phyloP scores from a whole-genome alignment of 1,140 invertebrate genomes.

The Copidosoma floridanum region DNA sequence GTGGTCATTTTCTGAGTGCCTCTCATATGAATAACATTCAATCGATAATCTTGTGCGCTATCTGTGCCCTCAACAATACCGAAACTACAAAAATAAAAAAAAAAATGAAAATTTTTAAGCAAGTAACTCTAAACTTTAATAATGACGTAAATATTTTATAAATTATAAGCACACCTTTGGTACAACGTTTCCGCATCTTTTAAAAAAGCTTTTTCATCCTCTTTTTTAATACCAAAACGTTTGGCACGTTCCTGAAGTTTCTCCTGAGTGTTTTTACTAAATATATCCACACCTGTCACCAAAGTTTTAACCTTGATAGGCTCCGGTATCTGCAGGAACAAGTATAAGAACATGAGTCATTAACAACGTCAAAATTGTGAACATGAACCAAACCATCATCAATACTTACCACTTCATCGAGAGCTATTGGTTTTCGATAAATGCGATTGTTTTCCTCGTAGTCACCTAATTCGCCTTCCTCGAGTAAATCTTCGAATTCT shows the following conservation, averaged over 20 bases:
- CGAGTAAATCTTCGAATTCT: constrained; percentile 21
- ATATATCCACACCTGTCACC: constrained; percentile 60
- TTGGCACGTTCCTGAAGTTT: constrained; percentile 69
- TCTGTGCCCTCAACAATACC: constrained; percentile 64
- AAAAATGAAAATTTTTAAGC: neutral
- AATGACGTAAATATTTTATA: neutral
- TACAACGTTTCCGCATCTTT: constrained; percentile 66
- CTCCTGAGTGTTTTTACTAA: constrained; percentile 63
- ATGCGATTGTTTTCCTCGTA: constrained; percentile 9
- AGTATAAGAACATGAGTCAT: neutral
- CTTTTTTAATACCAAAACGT: constrained; percentile 65
- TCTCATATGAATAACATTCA: constrained; percentile 72
- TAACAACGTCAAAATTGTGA: neutral
- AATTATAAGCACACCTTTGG: constrained; percentile 44
- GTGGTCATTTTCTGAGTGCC: constrained; percentile 74
- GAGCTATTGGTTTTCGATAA: neutral
- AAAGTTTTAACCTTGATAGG: constrained; percentile 57
- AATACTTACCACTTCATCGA: constrained; percentile 6
- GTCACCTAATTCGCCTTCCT: constrained; percentile 13
- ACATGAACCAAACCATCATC: neutral
- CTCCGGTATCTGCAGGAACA: constrained; percentile 23
- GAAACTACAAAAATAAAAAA: constrained; percentile 55
- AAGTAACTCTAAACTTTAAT: constrained; percentile 16
- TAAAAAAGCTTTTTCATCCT: constrained; percentile 56
- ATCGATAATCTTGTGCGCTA: constrained; percentile 59